A percentile compares a stretch with the other conserved stretches of the same genome.
Conservation (phyloP, 2,888 invertebrate species). For the Gibbula magus region DNA sequence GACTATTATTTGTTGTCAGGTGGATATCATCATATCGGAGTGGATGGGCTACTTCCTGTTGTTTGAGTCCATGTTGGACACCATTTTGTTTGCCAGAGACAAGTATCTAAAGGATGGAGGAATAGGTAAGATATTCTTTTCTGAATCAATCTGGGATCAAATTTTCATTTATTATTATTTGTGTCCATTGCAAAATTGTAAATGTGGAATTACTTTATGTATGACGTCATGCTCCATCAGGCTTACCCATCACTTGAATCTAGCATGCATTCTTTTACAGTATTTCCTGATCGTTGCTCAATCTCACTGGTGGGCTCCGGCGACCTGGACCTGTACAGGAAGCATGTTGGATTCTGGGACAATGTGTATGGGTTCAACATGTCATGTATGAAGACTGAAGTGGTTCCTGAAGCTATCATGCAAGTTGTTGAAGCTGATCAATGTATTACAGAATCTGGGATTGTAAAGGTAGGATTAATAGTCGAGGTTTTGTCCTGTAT, state of each 20-base stretch:
- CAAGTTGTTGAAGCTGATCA: constrained; percentile 81
- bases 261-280: too few species aligned
- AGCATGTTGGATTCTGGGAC: constrained; percentile 87
- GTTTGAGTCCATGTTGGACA: constrained; percentile 97
- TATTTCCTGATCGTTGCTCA: constrained; percentile 90
- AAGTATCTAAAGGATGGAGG: constrained; percentile 86
- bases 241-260: too few species aligned
- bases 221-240: too few species aligned
- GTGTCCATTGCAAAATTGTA: too few species aligned
- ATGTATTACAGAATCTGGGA: constrained; percentile 82
- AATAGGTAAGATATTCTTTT: constrained; percentile 69
- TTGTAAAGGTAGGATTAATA: constrained; percentile 74
- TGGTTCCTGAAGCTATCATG: constrained; percentile 85
- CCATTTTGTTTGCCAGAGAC: constrained; percentile 86
- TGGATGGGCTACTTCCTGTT: constrained; percentile 99
- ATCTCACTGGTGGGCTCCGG: constrained; percentile 88
- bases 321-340: constrained; percentile 80
- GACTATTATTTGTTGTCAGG: constrained; percentile 48
- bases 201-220: too few species aligned
- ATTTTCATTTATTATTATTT: too few species aligned
- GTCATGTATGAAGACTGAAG: constrained; percentile 91
- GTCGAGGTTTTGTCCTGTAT: not conserved
- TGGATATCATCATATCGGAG: constrained; percentile 94
- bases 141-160: too few species aligned
- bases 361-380: constrained; percentile 95